Conservation (phyloP, 1,140 invertebrate species). For the Acromyrmex echinatior region DNA sequence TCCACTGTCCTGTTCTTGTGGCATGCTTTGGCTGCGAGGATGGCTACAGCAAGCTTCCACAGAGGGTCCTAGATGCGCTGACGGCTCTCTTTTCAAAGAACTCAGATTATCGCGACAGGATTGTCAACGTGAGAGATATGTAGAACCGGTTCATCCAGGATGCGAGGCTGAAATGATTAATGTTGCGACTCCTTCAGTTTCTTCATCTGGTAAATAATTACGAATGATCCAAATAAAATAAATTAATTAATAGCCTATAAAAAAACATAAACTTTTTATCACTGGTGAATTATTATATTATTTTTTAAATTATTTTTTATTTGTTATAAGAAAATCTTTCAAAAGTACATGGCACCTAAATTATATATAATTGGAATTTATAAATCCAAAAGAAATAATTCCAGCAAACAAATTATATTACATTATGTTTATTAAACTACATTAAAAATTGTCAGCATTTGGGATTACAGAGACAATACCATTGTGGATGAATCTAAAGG, state of each 20-base stretch:
- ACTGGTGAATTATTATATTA: background rate
- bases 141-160: constrained; percentile 88
- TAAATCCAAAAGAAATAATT: constrained; percentile 3
- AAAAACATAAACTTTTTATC: background rate
- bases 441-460: constrained; percentile 63
- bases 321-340: background rate
- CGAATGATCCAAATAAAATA: background rate
- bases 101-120: constrained; percentile 90
- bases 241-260: background rate
- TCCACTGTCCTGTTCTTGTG: constrained; percentile 93
- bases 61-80: constrained; percentile 91
- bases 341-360: background rate
- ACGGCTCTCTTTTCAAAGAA: constrained; percentile 91
- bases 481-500: constrained; percentile 78
- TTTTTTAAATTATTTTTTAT: background rate
- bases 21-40: constrained; percentile 93
- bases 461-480: constrained; percentile 73
- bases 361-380: background rate
- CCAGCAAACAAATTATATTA: background rate
- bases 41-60: constrained; percentile 92
- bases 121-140: constrained; percentile 87
- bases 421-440: background rate
- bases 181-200: constrained; percentile 81
- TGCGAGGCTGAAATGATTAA: constrained; percentile 89
- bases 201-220: constrained; percentile 77